Evolutionary conservation across 2,888 invertebrate species (phyloP), one percentile per base, ranked within the genome.

Genomic region (Drosophila anceps): DNA sequence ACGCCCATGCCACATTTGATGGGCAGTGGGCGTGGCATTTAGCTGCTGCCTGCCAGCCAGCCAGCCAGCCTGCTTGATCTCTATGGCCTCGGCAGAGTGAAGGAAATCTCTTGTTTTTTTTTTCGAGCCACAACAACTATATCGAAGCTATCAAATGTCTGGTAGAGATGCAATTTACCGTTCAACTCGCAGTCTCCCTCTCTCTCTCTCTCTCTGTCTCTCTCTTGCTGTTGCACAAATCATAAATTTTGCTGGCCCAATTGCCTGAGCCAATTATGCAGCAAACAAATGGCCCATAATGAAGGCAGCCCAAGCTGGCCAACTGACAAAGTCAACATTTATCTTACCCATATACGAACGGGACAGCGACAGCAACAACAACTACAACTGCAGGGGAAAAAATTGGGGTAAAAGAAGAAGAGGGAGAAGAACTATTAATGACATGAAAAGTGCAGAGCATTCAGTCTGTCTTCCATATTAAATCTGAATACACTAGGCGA

Each of bases 221-320:
- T 33, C 50, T 65, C 33, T 53, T 41, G 57, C 18, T 60, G 50
- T 35, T 51, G 46, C 51, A 64, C 64, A 84, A 88, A 84, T 84
- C 83, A 84, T 84, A 84, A 85, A 84, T 88, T 88, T 80, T 83
- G 68, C 61, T 83, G 73, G 81, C 73, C 86, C 88, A 84, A 88
- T 83, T 85, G 86, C 67, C 61, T 43, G 64, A 76, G 86, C 87
- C 89, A 84, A 84, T 84, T 84, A 84, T 84, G 84, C 83, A 86
- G 87, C 89, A 88, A 89, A 84, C 87, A 84, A 84, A 84, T 84
- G 89, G 87, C 82, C 84, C 84, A 89, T 84, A 84, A 84, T 84
- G 89, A 84, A 89, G 89, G 84, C 73, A 77, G 50, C 69, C 62
- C 62, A 41, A 31, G 69, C 69, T 70, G 65, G 58, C 76, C 67